Evolutionary conservation across 37 sponge, comb jelly and placozoan species (phyloP).

Genomic region (Theonella swinhoei): DNA sequence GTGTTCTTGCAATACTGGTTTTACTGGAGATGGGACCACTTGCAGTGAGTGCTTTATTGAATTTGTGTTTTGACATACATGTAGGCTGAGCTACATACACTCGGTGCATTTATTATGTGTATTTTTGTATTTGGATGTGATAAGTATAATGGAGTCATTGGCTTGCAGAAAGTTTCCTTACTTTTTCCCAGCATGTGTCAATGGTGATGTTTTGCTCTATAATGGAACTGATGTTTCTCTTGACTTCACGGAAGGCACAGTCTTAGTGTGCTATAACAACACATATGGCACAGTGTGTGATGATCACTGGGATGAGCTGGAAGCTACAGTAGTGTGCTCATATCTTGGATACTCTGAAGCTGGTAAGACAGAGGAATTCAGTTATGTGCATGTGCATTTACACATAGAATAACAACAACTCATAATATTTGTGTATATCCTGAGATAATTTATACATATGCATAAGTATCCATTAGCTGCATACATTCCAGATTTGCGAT

Average conservation of each 20-base stretch:
- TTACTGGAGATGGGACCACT: not conserved
- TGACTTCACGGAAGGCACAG: not conserved
- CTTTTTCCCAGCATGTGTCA: not conserved
- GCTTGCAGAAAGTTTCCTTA: too few relatives aligned
- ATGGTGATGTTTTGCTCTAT: not conserved
- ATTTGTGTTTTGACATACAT: too few relatives aligned
- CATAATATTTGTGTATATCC: too few relatives aligned
- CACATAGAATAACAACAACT: too few relatives aligned
- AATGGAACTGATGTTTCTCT: not conserved
- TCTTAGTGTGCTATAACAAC: not conserved
- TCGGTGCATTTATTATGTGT: too few relatives aligned
- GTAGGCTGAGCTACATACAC: too few relatives aligned
- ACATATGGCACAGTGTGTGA: not conserved
- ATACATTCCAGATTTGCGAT: not conserved
- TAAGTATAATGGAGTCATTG: too few relatives aligned
- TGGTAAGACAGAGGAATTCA: too few relatives aligned
- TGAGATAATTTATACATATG: too few relatives aligned
- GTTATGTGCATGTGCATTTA: too few relatives aligned
- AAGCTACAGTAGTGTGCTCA: not conserved
- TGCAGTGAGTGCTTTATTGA: not conserved
- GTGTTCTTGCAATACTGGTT: slow-evolving; percentile 21
- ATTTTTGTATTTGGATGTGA: too few relatives aligned
- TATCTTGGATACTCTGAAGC: not conserved
- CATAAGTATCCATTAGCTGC: too few relatives aligned
- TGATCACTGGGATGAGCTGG: not conserved